Evolutionary conservation across 1,140 invertebrate species (phyloP).

Genomic region (Apis laboriosa): DNA sequence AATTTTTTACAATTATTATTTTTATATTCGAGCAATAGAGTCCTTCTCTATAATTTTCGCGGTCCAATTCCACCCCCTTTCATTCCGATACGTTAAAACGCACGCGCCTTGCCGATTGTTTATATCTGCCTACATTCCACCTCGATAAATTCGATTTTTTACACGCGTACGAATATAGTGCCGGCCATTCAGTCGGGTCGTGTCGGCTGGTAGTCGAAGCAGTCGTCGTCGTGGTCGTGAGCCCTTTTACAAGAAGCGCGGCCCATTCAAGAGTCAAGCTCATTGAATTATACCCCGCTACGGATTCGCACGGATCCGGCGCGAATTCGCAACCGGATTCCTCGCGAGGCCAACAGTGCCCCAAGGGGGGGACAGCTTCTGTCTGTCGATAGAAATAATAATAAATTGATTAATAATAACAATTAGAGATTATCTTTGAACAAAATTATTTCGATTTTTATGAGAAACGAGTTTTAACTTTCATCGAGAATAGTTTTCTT

Average conservation of each 20-base stretch:
- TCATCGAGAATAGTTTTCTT: too few relatives aligned
- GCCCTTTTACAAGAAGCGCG: conserved; percentile 61
- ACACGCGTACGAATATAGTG: conserved; percentile 68
- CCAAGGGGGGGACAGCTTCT: too few relatives aligned
- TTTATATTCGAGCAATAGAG: too few relatives aligned
- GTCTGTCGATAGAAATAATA: too few relatives aligned
- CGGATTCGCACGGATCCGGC: conserved; percentile 56
- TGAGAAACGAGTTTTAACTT: too few relatives aligned
- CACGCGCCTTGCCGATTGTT: conserved; percentile 57
- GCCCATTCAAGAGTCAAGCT: conserved; percentile 71
- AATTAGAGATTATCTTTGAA: too few relatives aligned
- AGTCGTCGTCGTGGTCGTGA: conserved; percentile 35
- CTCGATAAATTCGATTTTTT: conserved; percentile 73
- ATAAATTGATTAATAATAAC: too few relatives aligned
- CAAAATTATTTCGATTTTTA: too few relatives aligned
- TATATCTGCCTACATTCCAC: conserved; percentile 59
- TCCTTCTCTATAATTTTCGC: conserved; percentile 33
- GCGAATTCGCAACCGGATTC: conserved; percentile 56
- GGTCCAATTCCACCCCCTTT: conserved; percentile 44
- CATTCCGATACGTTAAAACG: conserved; percentile 2
- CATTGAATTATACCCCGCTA: conserved; percentile 68
- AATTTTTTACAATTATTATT: too few relatives aligned
- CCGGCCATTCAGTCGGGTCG: conserved; percentile 66
- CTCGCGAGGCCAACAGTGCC: conserved; percentile 39
- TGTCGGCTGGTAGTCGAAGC: conserved; percentile 31